These are phyloP conservation scores for Esox niger DNA, from an alignment of 2,113 vertebrate species.

Conservation along the genomic window DNA sequence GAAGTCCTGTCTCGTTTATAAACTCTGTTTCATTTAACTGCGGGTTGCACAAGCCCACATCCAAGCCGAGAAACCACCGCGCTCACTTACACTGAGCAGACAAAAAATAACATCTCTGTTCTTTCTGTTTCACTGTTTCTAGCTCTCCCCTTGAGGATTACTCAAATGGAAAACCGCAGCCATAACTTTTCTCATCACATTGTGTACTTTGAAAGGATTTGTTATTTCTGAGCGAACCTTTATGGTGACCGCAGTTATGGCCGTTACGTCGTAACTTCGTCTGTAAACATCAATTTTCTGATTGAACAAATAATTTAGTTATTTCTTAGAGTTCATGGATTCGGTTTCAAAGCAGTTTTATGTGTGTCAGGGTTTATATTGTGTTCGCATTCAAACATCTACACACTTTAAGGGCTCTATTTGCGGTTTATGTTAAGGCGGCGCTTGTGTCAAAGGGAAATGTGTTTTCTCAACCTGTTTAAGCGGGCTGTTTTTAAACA, in stretches of 20 bases:
- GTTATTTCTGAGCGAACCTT: conserved; percentile 2
- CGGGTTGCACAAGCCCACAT: conserved; percentile 32
- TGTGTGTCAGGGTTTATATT: no score
- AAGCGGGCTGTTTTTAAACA: no score
- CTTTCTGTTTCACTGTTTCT: conserved; percentile 50
- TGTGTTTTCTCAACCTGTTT: no score
- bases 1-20: conserved; percentile 4
- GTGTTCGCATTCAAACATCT: no score
- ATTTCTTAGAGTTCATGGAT: no score
- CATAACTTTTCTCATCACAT: conserved; percentile 55
- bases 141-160: conserved; percentile 54
- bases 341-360: no score
- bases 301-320: no score
- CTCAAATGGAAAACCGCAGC: conserved; percentile 59
- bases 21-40: conserved; percentile 18
- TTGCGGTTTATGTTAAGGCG: no score
- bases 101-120: conserved; percentile 43
- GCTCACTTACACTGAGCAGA: conserved; percentile 48
- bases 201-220: conserved; percentile 25
- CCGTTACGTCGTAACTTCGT: no score
- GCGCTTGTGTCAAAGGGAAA: no score
- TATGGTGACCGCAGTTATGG: background rate
- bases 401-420: no score
- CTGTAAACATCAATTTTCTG: no score
- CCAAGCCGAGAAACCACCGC: conserved; percentile 38